Percentiles rank a stretch among this genome's conserved stretches.
phyloP scores from a whole-genome alignment of 2,113 vertebrate genomes.

The Macheiramphus alcinus region DNA sequence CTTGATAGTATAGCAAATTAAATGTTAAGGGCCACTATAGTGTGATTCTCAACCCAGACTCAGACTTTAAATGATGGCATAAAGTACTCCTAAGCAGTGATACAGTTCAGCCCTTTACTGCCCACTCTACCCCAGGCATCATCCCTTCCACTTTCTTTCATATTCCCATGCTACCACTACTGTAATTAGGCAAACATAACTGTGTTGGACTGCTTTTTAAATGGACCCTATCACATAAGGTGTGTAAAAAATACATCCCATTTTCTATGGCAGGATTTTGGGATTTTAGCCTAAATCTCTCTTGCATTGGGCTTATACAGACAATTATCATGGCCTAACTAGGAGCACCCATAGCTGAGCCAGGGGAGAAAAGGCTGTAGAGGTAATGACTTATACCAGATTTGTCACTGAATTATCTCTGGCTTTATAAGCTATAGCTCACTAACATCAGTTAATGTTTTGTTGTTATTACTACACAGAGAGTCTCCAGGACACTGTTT shows the following conservation, averaged over 20 bases:
- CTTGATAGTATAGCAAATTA: not conserved
- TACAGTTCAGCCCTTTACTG: not conserved
- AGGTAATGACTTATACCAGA: not conserved
- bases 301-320: not conserved
- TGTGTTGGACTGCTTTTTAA: not conserved
- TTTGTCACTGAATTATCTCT: not conserved
- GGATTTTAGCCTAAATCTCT: not conserved
- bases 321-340: not conserved
- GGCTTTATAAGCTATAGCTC: not conserved
- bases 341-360: not conserved
- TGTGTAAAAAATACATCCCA: not conserved
- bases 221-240: not conserved
- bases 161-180: not conserved
- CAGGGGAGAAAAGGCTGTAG: not conserved
- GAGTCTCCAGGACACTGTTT: not conserved
- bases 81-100: not conserved
- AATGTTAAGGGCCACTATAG: not conserved
- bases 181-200: not conserved
- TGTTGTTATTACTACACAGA: not conserved
- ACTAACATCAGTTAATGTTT: not conserved
- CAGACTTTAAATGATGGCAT: not conserved
- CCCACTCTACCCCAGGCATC: not conserved
- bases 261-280: not conserved
- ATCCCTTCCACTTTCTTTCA: not conserved
- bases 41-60: not conserved